Conservation (phyloP, 2,113 vertebrate genomes). For the Heterochromis multidens region DNA sequence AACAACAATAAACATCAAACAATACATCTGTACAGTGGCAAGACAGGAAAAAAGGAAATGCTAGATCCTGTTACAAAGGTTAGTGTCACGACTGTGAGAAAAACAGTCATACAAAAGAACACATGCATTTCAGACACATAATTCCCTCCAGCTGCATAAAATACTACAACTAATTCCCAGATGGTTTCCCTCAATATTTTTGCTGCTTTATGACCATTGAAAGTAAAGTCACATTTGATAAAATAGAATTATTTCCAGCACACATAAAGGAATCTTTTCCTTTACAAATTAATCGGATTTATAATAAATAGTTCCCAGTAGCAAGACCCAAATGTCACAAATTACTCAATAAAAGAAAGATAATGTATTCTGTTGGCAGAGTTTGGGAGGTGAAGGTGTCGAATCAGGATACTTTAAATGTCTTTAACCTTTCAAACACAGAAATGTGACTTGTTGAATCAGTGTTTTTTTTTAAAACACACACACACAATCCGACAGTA, state of each 20-base stretch:
- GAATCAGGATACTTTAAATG: neutral
- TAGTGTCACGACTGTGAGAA: accelerated
- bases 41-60: neutral
- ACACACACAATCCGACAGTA: neutral
- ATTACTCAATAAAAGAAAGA: neutral
- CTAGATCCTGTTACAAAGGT: neutral
- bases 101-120: neutral
- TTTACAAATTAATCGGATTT: neutral
- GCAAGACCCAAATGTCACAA: neutral
- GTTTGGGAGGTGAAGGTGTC: neutral
- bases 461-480: neutral
- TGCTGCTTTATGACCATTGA: neutral
- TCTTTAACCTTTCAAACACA: neutral
- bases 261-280: neutral
- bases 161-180: neutral
- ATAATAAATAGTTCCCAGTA: neutral
- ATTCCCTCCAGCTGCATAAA: neutral
- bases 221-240: neutral
- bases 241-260: neutral
- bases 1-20: neutral
- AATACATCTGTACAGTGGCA: neutral
- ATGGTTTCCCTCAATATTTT: neutral
- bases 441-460: conserved; percentile 1
- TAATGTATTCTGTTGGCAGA: neutral
- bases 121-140: neutral